Evolutionary conservation across 2,113 vertebrate genomes (phyloP).

Genomic region (Pterocles gutturalis): DNA sequence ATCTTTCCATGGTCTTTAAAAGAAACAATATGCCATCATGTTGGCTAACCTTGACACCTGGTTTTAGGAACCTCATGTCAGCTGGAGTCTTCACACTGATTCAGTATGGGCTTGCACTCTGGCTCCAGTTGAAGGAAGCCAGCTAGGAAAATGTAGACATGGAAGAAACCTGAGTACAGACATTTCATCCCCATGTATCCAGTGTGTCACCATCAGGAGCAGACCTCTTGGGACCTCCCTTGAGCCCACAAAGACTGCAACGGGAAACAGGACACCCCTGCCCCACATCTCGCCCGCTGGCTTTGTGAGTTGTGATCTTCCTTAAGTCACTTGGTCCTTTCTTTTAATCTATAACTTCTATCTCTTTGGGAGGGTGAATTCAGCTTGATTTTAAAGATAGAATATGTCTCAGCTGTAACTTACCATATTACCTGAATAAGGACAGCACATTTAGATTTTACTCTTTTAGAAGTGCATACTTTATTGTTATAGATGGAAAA

Average conservation of each 20-base stretch:
- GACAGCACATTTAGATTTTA: fast-evolving
- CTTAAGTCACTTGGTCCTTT: not conserved
- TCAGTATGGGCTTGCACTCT: not conserved
- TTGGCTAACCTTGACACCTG: not conserved
- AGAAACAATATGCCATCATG: fast-evolving
- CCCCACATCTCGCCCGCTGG: not conserved
- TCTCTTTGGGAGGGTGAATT: not conserved
- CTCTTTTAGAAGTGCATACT: not conserved
- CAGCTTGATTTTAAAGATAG: not conserved
- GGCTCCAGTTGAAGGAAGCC: not conserved
- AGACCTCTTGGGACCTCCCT: not conserved
- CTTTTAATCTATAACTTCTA: not conserved
- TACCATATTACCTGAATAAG: not conserved
- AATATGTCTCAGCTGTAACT: not conserved
- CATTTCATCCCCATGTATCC: fast-evolving
- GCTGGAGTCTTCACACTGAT: not conserved
- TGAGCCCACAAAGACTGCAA: not conserved
- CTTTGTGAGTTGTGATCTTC: not conserved
- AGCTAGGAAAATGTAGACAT: not conserved
- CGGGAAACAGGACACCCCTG: fast-evolving
- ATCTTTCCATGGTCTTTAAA: not conserved
- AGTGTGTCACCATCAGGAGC: not conserved
- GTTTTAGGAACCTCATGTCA: not conserved
- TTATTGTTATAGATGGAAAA: not conserved
- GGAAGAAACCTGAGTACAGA: not conserved